A percentile compares a stretch with the other conserved stretches of the same genome.
These are phyloP conservation scores for Brachionus koreanus DNA, from an alignment of 1,140 invertebrate species.

Conservation along the genomic window DNA sequence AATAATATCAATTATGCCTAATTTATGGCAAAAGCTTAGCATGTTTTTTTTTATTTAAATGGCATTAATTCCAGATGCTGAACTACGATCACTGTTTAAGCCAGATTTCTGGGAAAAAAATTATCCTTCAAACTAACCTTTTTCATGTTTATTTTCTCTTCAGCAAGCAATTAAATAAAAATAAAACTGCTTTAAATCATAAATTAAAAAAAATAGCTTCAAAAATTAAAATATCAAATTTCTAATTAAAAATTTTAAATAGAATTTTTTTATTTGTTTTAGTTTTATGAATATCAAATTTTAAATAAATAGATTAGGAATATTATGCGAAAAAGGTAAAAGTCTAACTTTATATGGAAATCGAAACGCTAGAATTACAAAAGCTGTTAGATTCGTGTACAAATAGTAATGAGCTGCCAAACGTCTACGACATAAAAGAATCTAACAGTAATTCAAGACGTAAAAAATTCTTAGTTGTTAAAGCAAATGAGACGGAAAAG, in stretches of 20 bases:
- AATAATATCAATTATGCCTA: neutral
- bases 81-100: neutral
- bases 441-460: neutral
- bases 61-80: neutral
- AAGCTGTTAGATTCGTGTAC: neutral
- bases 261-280: neutral
- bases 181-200: neutral
- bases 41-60: neutral
- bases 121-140: neutral
- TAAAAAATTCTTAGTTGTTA: constrained; percentile 20
- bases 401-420: neutral
- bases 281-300: constrained; percentile 6
- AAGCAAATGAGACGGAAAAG: neutral
- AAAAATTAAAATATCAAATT: neutral
- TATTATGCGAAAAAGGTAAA: neutral
- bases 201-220: neutral
- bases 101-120: neutral
- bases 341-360: constrained; percentile 14
- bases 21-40: neutral
- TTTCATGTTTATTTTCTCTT: neutral
- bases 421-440: neutral
- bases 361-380: neutral
- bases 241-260: neutral
- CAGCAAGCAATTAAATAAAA: neutral
- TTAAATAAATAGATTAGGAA: neutral